Conservation (phyloP, 1,140 invertebrate genomes). For the Plectrocnemia conspersa region DNA sequence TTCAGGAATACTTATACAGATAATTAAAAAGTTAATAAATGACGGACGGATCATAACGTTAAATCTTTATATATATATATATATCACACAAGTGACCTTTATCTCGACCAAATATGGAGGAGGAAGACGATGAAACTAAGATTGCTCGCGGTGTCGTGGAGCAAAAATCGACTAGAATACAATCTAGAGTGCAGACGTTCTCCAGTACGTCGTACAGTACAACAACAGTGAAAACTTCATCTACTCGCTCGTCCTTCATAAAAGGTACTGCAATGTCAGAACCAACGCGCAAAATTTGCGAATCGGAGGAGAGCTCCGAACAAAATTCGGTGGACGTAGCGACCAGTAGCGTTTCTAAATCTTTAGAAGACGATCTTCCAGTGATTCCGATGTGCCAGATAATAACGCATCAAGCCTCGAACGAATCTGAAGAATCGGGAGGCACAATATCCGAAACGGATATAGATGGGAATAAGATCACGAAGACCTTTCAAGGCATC, state of each 20-base stretch:
- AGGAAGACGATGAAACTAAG: conserved; percentile 53
- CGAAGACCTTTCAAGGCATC: conserved; percentile 38
- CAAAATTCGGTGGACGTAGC: conserved; percentile 28
- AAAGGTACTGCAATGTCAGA: conserved; percentile 27
- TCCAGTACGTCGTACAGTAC: conserved; percentile 20
- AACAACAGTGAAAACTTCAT: conserved; percentile 20
- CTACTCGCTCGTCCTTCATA: conserved; percentile 25
- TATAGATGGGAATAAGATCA: conserved; percentile 25
- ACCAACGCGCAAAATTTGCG: too few species aligned
- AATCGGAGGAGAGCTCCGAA: conserved; percentile 28
- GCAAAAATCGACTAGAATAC: conserved; percentile 26
- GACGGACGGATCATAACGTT: conserved; percentile 14
- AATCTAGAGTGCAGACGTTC: conserved; percentile 28
- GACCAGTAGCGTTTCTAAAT: not conserved
- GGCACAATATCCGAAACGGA: conserved; percentile 37
- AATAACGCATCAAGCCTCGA: conserved; percentile 46
- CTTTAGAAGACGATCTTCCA: conserved; percentile 8
- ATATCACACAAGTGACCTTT: conserved; percentile 15
- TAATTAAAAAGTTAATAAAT: conserved; percentile 18
- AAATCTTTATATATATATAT: too few species aligned
- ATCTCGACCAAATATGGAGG: conserved; percentile 47
- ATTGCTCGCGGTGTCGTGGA: conserved; percentile 34
- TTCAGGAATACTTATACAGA: conserved; percentile 12
- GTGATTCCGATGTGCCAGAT: conserved; percentile 42
- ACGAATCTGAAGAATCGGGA: conserved; percentile 44